Evolutionary conservation across 2,113 vertebrate species (phyloP), one percentile per base, ranked within the genome.

Genomic region (Peucedramus taeniatus): DNA sequence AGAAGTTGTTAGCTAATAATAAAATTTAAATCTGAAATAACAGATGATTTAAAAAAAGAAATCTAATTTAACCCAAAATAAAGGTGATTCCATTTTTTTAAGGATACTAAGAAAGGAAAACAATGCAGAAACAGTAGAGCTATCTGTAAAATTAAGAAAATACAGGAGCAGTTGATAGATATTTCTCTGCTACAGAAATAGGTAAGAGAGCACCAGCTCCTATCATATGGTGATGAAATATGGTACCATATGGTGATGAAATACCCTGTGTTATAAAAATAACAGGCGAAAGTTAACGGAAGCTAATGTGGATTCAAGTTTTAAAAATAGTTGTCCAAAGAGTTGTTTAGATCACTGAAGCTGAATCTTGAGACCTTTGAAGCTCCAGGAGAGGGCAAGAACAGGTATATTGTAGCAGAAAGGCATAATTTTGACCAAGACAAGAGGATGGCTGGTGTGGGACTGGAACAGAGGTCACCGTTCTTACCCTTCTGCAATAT

Each of bases 341-440:
- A 19, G 45, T 33, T 53, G 35, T 57, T 92, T 42, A 49, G 21
- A 79, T 49, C 11, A 15, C 35, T 22, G n/a, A 87, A 56, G 14
- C 9, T n/a, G 39, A 84, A 66, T 35, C 40, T 90, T 66, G 51
- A 78, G 45, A 39, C 3, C 13, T 42, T 17, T 77, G 20, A 89
- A 81, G 23, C 7, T 78, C 63, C 28, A 64, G 39, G 19, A 87
- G 51, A 75, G 12, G 31, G 35, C 17, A 83, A 51, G 40, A 63
- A 33, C 7, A 16, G 0, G 0, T 27, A 13, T 18, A 4, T 10
- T 31, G 8, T 42, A 72, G 7, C 28, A 78, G 40, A 75, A n/a
- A 39, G 10, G 42, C 13, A 30, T 1, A 4, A 1, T 63, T 89
- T 83, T 70, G 53, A 44, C 26, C 10, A 22, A 40, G 37, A 40